A percentile compares a stretch with the other conserved stretches of the same genome.
Conservation (phyloP, 2,797 vertebrate species). For the Pagetopsis macropterus region DNA sequence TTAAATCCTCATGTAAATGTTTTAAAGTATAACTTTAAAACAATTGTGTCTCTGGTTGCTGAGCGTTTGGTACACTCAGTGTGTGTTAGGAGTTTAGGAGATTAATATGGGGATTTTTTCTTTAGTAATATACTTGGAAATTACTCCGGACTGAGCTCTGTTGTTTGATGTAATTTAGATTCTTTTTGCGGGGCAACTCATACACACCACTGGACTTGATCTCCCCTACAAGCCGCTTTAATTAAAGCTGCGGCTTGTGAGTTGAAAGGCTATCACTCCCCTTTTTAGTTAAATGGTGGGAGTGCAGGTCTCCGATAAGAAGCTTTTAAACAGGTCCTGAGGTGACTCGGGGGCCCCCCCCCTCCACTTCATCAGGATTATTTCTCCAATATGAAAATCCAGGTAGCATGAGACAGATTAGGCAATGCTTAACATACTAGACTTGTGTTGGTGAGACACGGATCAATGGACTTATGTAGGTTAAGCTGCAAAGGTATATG, state of each 20-base stretch:
- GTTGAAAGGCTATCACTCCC: conserved; percentile 73
- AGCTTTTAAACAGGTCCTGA: conserved; percentile 79
- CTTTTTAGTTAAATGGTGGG: conserved; percentile 65
- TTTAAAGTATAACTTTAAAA: too few relatives aligned
- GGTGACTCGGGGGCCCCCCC: conserved; percentile 61
- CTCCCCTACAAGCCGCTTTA: conserved; percentile 62
- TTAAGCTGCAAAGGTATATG: conserved; percentile 77
- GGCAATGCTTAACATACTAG: conserved; percentile 74
- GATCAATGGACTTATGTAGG: conserved; percentile 78
- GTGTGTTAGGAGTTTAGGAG: conserved; percentile 8
- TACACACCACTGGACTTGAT: conserved; percentile 43
- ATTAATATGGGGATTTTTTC: not conserved
- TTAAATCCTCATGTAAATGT: not conserved
- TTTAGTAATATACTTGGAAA: conserved; percentile 4
- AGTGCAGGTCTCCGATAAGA: conserved; percentile 76
- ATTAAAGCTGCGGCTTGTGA: conserved; percentile 72
- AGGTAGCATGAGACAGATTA: conserved; percentile 83
- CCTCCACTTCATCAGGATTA: conserved; percentile 74
- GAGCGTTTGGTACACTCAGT: not conserved
- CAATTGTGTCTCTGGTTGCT: not conserved
- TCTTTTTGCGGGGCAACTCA: conserved; percentile 27
- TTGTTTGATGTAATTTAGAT: conserved; percentile 49
- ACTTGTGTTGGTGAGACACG: conserved; percentile 73
- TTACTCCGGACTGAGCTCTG: conserved; percentile 1
- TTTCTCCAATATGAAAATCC: conserved; percentile 82